A percentile compares a stretch with the other conserved stretches of the same genome.
These are phyloP conservation scores for Pituophis catenifer DNA, from an alignment of 2,113 vertebrate species.

Conservation along the genomic window DNA sequence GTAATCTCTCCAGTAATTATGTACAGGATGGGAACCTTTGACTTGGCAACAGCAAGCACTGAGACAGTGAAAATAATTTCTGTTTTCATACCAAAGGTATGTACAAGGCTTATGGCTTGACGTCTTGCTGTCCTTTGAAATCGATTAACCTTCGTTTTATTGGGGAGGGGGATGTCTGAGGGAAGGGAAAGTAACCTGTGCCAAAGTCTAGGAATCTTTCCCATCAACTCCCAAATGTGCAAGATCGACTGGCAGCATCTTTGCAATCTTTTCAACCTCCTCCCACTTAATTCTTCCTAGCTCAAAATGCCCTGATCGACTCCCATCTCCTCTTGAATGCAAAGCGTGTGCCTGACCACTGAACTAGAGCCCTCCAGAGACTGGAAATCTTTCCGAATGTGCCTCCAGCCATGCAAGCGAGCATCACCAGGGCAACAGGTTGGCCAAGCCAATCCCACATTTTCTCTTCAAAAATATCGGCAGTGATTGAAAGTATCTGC, in stretches of 20 bases:
- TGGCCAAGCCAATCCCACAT: neutral
- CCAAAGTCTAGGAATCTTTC: neutral
- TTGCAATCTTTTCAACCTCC: neutral
- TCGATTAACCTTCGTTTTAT: neutral
- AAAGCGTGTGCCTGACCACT: neutral
- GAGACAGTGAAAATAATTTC: neutral
- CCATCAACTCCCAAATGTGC: neutral
- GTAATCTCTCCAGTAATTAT: neutral
- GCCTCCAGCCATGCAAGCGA: neutral
- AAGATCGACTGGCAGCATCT: neutral
- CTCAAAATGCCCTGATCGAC: too few relatives aligned
- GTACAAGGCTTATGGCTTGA: neutral
- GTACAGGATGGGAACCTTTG: neutral
- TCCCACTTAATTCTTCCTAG: neutral
- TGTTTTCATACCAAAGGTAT: neutral
- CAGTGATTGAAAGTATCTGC: neutral
- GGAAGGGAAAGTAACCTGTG: neutral
- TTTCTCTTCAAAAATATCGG: neutral
- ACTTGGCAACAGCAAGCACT: neutral
- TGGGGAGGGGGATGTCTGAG: neutral
- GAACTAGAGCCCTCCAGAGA: neutral
- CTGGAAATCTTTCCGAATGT: too few relatives aligned
- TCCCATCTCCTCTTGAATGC: neutral
- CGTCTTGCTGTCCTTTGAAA: neutral
- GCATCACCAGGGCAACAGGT: neutral